Evolutionary conservation across 2,797 vertebrate species (phyloP).

Genomic region (Catostomus latipinnis): DNA sequence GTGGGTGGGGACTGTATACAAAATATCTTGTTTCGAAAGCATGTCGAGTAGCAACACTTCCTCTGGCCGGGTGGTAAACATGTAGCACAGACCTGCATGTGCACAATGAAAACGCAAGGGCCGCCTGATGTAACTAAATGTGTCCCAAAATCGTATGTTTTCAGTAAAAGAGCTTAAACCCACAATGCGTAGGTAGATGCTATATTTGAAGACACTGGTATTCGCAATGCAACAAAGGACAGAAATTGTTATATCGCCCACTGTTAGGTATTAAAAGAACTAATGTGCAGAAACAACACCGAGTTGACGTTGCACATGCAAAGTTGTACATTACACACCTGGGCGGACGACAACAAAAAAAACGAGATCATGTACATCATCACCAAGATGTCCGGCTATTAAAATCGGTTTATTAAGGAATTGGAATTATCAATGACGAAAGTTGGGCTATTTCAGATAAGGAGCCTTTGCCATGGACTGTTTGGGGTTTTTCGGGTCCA

Average conservation of each 20-base stretch:
- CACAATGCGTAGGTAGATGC: too few relatives aligned
- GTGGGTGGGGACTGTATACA: conserved; percentile 9
- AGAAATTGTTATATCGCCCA: neutral
- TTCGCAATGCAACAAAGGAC: too few relatives aligned
- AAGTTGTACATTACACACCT: conserved; percentile 20
- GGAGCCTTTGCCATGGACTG: neutral
- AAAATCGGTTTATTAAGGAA: neutral
- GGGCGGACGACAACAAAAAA: neutral
- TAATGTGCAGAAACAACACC: neutral
- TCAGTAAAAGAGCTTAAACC: too few relatives aligned
- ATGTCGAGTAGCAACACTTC: conserved; percentile 22
- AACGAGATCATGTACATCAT: neutral
- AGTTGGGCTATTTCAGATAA: neutral
- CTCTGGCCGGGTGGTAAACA: conserved; percentile 20
- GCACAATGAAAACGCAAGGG: neutral
- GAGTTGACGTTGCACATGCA: neutral
- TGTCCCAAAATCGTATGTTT: neutral
- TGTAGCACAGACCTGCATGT: neutral
- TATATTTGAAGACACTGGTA: too few relatives aligned
- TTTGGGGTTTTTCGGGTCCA: conserved; percentile 24
- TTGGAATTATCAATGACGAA: too few relatives aligned
- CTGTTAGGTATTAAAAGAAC: neutral
- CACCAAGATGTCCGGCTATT: neutral
- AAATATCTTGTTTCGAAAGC: conserved; percentile 13
- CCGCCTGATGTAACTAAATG: neutral